Conservation (phyloP, 1,140 invertebrate species). For the Idris sp. region DNA sequence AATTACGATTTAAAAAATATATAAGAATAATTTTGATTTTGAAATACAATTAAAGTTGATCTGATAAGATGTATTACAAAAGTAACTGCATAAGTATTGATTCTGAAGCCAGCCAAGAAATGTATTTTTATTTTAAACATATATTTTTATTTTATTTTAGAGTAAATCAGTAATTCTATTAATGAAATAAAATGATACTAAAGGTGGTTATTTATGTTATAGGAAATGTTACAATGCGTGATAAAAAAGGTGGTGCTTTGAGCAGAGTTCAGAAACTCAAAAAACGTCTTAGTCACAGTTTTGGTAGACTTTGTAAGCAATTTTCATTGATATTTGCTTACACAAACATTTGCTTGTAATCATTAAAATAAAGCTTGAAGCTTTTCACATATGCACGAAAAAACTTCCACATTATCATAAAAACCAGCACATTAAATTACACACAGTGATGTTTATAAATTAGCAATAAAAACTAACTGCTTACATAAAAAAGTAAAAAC, state of each 20-base stretch:
- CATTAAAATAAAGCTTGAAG: no score
- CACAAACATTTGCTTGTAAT: no score
- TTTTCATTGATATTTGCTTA: no score
- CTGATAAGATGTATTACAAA: slow-evolving; percentile 12
- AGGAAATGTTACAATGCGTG: slow-evolving; percentile 88
- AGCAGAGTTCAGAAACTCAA: slow-evolving; percentile 93
- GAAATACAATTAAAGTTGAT: slow-evolving; percentile 18
- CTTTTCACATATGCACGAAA: no score
- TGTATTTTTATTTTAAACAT: slow-evolving; percentile 45
- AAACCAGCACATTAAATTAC: no score
- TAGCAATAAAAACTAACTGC: no score
- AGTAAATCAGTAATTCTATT: slow-evolving; percentile 26
- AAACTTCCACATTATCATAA: no score
- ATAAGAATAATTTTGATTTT: slow-evolving; percentile 8
- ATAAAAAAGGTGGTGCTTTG: slow-evolving; percentile 91
- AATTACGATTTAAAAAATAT: neutral
- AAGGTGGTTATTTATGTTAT: slow-evolving; percentile 41
- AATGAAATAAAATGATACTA: slow-evolving; percentile 14
- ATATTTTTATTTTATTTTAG: slow-evolving; percentile 33
- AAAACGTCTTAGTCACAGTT: slow-evolving; percentile 93
- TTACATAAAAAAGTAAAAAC: no score
- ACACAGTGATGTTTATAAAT: no score
- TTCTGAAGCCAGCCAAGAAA: slow-evolving; percentile 53
- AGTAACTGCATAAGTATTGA: slow-evolving; percentile 32
- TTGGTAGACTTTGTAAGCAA: slow-evolving; percentile 93